phyloP scores from a whole-genome alignment of 2,113 vertebrate species.

The Daubentonia madagascariensis region DNA sequence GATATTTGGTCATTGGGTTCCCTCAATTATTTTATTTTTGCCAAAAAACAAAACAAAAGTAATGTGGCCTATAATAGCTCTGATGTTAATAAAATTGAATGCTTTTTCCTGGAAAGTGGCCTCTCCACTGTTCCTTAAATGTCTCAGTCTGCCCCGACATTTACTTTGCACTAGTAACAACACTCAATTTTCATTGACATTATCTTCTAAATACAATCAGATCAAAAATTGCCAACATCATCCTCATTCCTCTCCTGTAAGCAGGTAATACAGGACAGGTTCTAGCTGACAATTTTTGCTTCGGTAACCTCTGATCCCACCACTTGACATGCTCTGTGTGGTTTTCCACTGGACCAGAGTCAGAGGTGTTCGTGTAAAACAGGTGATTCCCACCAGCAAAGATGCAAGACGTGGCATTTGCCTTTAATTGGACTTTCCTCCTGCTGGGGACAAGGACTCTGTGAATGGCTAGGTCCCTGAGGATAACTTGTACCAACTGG shows the following conservation, averaged over 20 bases:
- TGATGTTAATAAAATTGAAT: constrained; percentile 46
- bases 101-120: constrained; percentile 48
- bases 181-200: constrained; percentile 73
- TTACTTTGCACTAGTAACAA: constrained; percentile 66
- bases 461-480: neutral
- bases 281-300: constrained; percentile 60
- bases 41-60: neutral
- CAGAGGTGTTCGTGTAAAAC: constrained; percentile 41
- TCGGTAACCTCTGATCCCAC: constrained; percentile 48
- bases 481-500: neutral
- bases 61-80: constrained; percentile 8
- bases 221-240: constrained; percentile 58
- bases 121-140: constrained; percentile 69
- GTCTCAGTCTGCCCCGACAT: constrained; percentile 65
- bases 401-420: neutral
- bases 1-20: constrained; percentile 44
- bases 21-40: constrained; percentile 64
- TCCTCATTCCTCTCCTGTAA: constrained; percentile 49
- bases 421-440: constrained; percentile 42
- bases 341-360: constrained; percentile 48
- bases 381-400: constrained; percentile 46
- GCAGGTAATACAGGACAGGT: constrained; percentile 23
- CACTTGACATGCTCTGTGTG: constrained; percentile 42
- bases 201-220: constrained; percentile 73
- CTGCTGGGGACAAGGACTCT: neutral